Base-by-base conservation (phyloP, 2,888 invertebrate genomes). In the Tanytarsus gracilentus region DNA sequence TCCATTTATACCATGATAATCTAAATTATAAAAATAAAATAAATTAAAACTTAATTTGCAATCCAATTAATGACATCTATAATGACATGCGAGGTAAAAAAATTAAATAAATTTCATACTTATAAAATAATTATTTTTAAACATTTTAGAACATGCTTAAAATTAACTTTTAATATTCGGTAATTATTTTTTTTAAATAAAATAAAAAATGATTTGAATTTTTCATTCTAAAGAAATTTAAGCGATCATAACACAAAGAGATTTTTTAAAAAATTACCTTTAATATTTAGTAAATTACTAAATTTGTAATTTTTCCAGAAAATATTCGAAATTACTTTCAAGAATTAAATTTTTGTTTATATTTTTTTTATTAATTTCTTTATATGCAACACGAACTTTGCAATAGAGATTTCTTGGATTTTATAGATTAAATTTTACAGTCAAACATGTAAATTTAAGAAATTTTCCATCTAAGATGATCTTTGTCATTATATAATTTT, bases 1-100 rank as follows among this genome's bases (percentile, higher is more conserved):
- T 49, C 74, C 74, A 66, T 74, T 74, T 63, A 74, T 74, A 58
- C 74, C 74, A 64, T 73, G 70, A 63, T 73, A 73, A 23, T 72
- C 73, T 73, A 16, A 26, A 63, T 63, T 58, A n/a, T 59, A n/a
- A n/a, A n/a, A n/a, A 14, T 23, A 44, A 53, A 16, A 33, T 14
- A 40, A 64, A 62, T 55, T n/a, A 48, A 60, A 52, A 40, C 4
- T 14, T 29, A 21, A 23, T 48, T 58, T 23, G 8, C 52, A n/a
- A 23, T 25, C 25, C 39, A 48, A 25, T n/a, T 33, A 30, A 1
- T 9, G 11, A 2, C 29, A 1, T 3, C 18, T 30, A 30, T 16
- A 4, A 25, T 11, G 14, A 14, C 49, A 49, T 49, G 49, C 49
- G 11, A 23, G 14, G 25, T n/a, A 27, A 18, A 14, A 27, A 14